Base-by-base conservation (phyloP, 2,113 vertebrate species). In the Rissa tridactyla region DNA sequence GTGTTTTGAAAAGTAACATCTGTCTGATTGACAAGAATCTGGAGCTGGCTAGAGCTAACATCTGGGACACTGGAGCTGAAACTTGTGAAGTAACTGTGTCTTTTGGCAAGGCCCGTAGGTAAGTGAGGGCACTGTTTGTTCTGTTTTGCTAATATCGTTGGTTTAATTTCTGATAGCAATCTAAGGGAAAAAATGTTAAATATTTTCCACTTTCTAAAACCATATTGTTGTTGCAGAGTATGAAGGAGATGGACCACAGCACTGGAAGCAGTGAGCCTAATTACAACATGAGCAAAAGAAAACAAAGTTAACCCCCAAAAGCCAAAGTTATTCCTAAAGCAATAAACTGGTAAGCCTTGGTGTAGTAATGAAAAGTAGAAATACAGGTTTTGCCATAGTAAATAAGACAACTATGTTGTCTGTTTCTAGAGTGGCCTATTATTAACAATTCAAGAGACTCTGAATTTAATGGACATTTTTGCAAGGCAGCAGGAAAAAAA, bases 131-230 rank as follows among this genome's bases (percentile, higher is more conserved):
- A 87, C 83, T 87, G 30, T 93, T 91, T 91, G 52, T 91, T 97
- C 97, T 92, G 70, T 46, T 91, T 90, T 70, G 62, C 54, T 85
- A 85, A 94, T 78, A 83, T 18, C 51, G 54, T 58, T 4, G 6
- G 62, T 91, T 95, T 91, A 87, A 94, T 92, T 95, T 87, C 66
- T 85, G 91, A 95, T 92, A 91, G 89, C 58, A 79, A 87, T 96
- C 92, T 87, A 69, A 65, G 26, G 70, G 60, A 68, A 94, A 92
- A 95, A 95, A 96, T 82, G 81, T 90, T 69, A 93, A 92, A 38
- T 91, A 95, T 95, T 94, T 96, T 72, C 78, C 81, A 57, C 81
- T 94, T 95, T 91, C 70, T 70, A 82, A 95, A 94, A 57, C 73
- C 57, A 40, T 85, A 38, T 18, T 95, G 73, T 95, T 96, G 40